Percentiles rank a stretch among this genome's conserved stretches.
These are phyloP conservation scores for Heliconius hortense DNA, from an alignment of 2,888 invertebrate genomes.

Conservation along the genomic window DNA sequence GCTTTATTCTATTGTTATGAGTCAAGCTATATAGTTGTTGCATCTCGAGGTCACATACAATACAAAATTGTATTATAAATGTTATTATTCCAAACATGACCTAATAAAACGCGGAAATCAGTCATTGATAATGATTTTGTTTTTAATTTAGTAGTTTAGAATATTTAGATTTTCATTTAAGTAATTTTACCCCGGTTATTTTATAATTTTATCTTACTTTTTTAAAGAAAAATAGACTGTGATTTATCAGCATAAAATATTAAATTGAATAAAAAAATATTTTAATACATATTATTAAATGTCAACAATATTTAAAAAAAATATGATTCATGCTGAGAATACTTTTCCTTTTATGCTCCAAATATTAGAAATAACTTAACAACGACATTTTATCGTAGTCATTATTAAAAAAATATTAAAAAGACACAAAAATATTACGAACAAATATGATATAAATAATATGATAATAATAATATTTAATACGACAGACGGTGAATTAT, in stretches of 20 bases:
- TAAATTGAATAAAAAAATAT: no score
- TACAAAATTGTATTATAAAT: background rate
- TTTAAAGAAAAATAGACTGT: no score
- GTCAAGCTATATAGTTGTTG: background rate
- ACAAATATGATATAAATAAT: background rate
- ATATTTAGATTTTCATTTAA: no score
- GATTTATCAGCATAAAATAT: no score
- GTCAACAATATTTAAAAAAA: background rate
- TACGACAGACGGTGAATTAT: no score
- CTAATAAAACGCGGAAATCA: constrained; percentile 8
- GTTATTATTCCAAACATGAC: constrained; percentile 9
- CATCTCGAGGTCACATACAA: background rate
- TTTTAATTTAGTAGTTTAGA: background rate
- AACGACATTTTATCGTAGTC: no score
- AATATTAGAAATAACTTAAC: background rate
- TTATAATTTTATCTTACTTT: no score
- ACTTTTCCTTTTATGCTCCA: background rate
- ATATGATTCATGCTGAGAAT: background rate
- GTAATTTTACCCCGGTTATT: no score
- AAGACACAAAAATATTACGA: background rate
- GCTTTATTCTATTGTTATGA: background rate
- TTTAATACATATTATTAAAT: background rate
- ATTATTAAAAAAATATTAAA: no score
- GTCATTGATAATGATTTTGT: background rate
- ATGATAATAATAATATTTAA: no score